A percentile compares a stretch with the other conserved stretches of the same genome.
Conservation (phyloP, 2,888 invertebrate species). For the Drosophila koepferae region DNA sequence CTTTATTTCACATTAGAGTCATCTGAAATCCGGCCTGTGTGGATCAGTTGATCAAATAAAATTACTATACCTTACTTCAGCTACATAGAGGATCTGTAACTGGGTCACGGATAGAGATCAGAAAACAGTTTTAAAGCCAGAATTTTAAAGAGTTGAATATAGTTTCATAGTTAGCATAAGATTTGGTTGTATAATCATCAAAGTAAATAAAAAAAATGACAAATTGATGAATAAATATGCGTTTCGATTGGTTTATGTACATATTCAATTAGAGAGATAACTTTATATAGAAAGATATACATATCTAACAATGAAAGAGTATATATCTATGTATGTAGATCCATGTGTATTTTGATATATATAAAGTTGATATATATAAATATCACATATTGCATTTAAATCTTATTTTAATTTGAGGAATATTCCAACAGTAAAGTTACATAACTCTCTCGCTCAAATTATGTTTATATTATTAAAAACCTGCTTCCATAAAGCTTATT, state of each 20-base stretch:
- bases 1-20: background rate
- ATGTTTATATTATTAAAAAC: constrained; percentile 3
- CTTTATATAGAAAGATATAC: background rate
- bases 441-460: background rate
- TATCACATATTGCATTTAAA: background rate
- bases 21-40: background rate
- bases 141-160: background rate
- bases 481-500: background rate
- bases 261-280: background rate
- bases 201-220: too few relatives aligned
- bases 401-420: background rate
- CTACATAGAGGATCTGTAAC: background rate
- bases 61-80: too few relatives aligned
- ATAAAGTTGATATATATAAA: background rate
- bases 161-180: background rate
- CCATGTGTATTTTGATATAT: background rate
- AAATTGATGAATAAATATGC: background rate
- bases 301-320: background rate
- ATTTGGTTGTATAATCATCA: background rate
- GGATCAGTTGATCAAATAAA: background rate
- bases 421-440: background rate
- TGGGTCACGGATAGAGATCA: background rate
- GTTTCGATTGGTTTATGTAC: background rate
- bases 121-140: background rate
- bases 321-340: background rate